Percentiles rank a stretch among this genome's conserved stretches.
Evolutionary conservation across 2,888 invertebrate genomes (phyloP).

Genomic region (Ochropleura leucogaster): DNA sequence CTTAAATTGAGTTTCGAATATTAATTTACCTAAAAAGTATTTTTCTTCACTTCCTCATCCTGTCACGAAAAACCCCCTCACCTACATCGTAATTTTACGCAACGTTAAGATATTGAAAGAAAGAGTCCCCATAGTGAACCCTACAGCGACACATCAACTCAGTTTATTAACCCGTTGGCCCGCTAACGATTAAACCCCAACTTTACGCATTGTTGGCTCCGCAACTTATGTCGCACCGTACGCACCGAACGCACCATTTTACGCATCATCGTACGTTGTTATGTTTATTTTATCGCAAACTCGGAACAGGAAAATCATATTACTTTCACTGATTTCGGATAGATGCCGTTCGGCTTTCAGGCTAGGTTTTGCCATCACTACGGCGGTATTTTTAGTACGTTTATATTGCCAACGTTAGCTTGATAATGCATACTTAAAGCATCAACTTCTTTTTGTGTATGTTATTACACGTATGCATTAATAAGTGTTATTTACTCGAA

Average conservation of each 20-base stretch:
- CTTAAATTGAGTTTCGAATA: neutral
- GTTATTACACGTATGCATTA: neutral
- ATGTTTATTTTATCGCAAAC: slow-evolving; percentile 68
- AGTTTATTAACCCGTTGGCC: slow-evolving; percentile 52
- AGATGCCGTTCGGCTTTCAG: slow-evolving; percentile 17
- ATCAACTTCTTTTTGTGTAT: neutral
- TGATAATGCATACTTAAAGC: neutral
- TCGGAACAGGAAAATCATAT: slow-evolving; percentile 61
- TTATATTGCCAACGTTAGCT: slow-evolving; percentile 2
- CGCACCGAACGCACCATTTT: slow-evolving; percentile 55
- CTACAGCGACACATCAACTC: slow-evolving; percentile 36
- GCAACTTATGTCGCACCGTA: slow-evolving; percentile 55
- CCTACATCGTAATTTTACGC: slow-evolving; percentile 25
- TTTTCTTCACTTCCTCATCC: neutral
- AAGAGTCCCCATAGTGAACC: slow-evolving; percentile 7
- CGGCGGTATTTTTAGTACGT: neutral
- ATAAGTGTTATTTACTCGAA: neutral
- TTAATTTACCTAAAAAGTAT: neutral
- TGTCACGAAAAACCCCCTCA: neutral
- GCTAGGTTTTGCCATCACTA: slow-evolving; percentile 15
- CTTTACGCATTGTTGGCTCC: slow-evolving; percentile 67
- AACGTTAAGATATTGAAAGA: slow-evolving; percentile 40
- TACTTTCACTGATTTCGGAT: slow-evolving; percentile 53
- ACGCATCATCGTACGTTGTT: slow-evolving; percentile 66
- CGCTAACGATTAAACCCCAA: slow-evolving; percentile 63